Evolutionary conservation across 2,888 invertebrate genomes (phyloP), one percentile per base, ranked within the genome.

Genomic region (Clanis bilineata): DNA sequence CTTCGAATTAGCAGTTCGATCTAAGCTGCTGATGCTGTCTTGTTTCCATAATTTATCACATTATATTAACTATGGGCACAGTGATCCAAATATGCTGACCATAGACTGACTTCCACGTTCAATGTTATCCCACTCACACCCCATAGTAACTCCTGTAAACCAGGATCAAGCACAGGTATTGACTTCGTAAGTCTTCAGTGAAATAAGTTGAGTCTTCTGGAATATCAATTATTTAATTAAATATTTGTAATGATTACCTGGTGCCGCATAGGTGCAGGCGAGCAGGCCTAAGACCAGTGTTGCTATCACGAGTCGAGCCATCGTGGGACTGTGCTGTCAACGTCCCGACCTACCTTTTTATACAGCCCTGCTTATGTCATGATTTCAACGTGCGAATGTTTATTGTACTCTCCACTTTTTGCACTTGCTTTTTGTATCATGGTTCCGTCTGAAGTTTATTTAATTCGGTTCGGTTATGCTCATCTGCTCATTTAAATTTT

Each of bases 321-420:
- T 90, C 67, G 69, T 51, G 66, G 67, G 64, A 83, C 80, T 82
- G 80, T 81, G 71, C 62, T 60, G 18, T 45, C 28, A 41, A 15
- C 38, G 22, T 59, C 64, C 58, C 60, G 60, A 51, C 64, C 58
- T 47, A 67, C 71, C 80, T 82, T 59, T 88, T 75, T 88, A 89
- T 85, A 86, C 74, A 62, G 60, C 44, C 63, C 45, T 58, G 80
- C 81, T 83, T 80, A 83, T 81, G 82, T 82, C 83, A 85, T 84
- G 76, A 68, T 68, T 70, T 63, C 66, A 74, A 62, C 69, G 64
- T 58, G 64, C 74, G 65, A 79, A 75, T 79, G 76, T 82, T 83
- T 82, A 76, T 73, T 67, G 69, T 64, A 72, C 72, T 82, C 82
- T 79, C 81, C 78, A 81, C 65, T 88, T 86, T 88, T 88, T 84